Evolutionary conservation across 2,888 invertebrate genomes (phyloP), one percentile per base, ranked within the genome.

Genomic region (Endotricha flammealis): DNA sequence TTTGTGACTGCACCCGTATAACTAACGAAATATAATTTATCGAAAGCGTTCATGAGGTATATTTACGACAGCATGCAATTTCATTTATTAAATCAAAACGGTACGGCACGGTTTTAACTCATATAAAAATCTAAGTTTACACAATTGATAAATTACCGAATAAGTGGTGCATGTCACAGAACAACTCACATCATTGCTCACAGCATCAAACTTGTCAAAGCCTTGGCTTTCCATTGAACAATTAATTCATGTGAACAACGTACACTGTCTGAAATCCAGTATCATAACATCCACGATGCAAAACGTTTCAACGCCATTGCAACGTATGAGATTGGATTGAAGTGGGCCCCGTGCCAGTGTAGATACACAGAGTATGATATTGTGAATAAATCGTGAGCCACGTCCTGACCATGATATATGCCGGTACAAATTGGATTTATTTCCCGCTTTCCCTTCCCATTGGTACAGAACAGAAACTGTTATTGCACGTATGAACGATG

Each of bases 381-480:
- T 68, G 67, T 74, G 66, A 73, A 82, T 79, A 81, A 81, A 83
- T 82, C 70, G 72, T 65, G 65, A 64, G 56, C 61, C 63, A 57
- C 57, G 64, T 57, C 65, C 70, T 73, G 79, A 73, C 78, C 81
- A 77, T 77, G 82, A 83, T 81, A 72, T 78, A 85, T 70, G 68
- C 59, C 70, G 71, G 75, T 73, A 76, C 77, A 82, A 82, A 85
- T 83, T 82, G 79, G 82, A 82, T 83, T 81, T 81, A 81, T 79
- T 72, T 66, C 64, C 58, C 74, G 73, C 64, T 72, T 71, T 73
- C 70, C 70, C 65, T 70, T 69, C 66, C 64, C 65, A 72, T 72
- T 70, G 70, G 70, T 61, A 69, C 67, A 64, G 65, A 72, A 70
- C 68, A 76, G 69, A 71, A 76, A 79, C 73, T 75, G 74, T 78